A percentile compares a stretch with the other conserved stretches of the same genome.
Conservation (phyloP, 2,113 vertebrate genomes). For the Hiodon tergisus region DNA sequence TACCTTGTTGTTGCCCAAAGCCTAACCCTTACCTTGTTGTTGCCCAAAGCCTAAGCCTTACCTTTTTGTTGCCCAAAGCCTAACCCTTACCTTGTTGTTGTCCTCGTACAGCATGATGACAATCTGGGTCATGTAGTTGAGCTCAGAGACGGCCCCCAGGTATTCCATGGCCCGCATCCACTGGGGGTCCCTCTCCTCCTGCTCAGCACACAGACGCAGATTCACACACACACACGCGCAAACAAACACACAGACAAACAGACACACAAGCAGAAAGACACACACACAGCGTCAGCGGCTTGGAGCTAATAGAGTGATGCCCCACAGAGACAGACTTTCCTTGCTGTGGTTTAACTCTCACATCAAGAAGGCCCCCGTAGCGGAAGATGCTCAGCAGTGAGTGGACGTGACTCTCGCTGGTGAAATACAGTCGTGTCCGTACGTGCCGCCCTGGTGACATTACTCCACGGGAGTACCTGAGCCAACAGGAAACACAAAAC, state of each 20-base stretch:
- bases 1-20: slow-evolving; percentile 83
- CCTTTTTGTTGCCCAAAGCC: too few relatives aligned
- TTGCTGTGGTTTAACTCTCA: slow-evolving; percentile 50
- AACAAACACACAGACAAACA: background rate
- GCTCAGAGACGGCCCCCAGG: slow-evolving; percentile 88
- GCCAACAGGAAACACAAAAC: slow-evolving; percentile 29
- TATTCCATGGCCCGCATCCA: slow-evolving; percentile 98
- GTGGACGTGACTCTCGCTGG: slow-evolving; percentile 95
- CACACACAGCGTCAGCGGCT: background rate
- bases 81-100: slow-evolving; percentile 75
- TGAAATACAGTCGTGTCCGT: slow-evolving; percentile 92
- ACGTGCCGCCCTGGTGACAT: slow-evolving; percentile 94
- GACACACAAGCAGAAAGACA: background rate
- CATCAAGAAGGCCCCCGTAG: slow-evolving; percentile 88
- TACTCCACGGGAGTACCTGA: slow-evolving; percentile 91
- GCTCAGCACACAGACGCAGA: slow-evolving; percentile 23
- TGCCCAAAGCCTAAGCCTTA: too few relatives aligned
- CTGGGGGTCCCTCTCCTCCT: slow-evolving; percentile 90
- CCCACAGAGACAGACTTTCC: background rate
- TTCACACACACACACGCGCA: background rate
- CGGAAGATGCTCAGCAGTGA: slow-evolving; percentile 93
- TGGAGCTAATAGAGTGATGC: too few relatives aligned
- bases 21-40: too few relatives aligned
- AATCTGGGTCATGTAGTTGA: slow-evolving; percentile 99
- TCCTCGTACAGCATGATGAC: slow-evolving; percentile 98